Evolutionary conservation across 37 sponge, comb jelly and placozoan species (phyloP), one percentile per base, ranked within the genome.

Genomic region (Axinella damicornis): DNA sequence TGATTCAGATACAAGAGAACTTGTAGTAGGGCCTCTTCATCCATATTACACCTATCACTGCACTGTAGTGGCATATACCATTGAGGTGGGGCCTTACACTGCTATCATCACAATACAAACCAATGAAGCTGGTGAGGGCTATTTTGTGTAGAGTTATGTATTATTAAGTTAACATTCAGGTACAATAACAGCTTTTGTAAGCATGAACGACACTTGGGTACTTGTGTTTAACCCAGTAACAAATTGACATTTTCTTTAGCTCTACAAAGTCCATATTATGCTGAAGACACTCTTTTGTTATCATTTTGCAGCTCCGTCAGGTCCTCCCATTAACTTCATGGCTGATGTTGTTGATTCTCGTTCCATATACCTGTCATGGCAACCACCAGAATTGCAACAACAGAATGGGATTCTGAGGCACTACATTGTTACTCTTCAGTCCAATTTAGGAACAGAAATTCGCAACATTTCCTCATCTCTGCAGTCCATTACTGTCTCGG

Each of bases 121-220:
- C 1, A n/a, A 74, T 17, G 57, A 74, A 68, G 88, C 80, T n/a
- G 82, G 88, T 87, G n/a, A 56, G 79, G 37, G 12, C 18, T n/a
- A 17, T 21, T 1, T 33, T 38, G 64, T 79, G 28, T 46, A 12
- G 20, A 76, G 18, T 34, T 57, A 35, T 35, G 28, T 35, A 21
- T 19, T 69, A n/a, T n/a, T n/a, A n/a, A n/a, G n/a, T n/a, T n/a
- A n/a, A n/a, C n/a, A n/a, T n/a, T n/a, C n/a, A n/a, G n/a, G n/a
- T n/a, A n/a, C n/a, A n/a, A n/a, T n/a, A n/a, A n/a, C n/a, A n/a
- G n/a, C n/a, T n/a, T n/a, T n/a, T n/a, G n/a, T n/a, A n/a, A n/a
- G n/a, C n/a, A n/a, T n/a, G n/a, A n/a, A n/a, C n/a, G n/a, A n/a
- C n/a, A n/a, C n/a, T n/a, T n/a, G n/a, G n/a, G n/a, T n/a, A n/a